Evolutionary conservation across 2,888 invertebrate species (phyloP).

Genomic region (Galerucella nymphaeae): DNA sequence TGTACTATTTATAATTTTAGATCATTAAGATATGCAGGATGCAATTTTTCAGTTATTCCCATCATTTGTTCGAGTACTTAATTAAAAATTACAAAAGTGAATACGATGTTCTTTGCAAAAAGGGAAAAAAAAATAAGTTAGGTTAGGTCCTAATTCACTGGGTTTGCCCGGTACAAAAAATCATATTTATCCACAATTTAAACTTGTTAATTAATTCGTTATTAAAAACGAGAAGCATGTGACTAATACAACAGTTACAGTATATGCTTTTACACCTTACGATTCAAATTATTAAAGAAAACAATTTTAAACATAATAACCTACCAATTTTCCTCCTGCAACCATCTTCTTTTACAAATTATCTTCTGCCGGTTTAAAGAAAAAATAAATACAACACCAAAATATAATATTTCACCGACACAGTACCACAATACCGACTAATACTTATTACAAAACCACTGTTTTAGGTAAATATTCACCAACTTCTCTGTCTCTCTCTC

Average conservation of each 20-base stretch:
- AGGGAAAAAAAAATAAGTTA: neutral
- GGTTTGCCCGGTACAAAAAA: too few relatives aligned
- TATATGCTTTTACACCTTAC: too few relatives aligned
- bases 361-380: neutral
- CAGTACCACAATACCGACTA: conserved; percentile 1
- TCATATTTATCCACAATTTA: too few relatives aligned
- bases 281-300: too few relatives aligned
- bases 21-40: neutral
- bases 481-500: neutral
- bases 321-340: conserved; percentile 2
- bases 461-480: neutral
- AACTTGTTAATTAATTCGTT: too few relatives aligned
- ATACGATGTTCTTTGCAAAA: neutral
- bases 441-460: neutral
- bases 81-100: too few relatives aligned
- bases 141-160: too few relatives aligned
- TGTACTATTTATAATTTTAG: neutral
- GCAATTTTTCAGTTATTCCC: neutral
- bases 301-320: neutral
- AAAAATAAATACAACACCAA: conserved; percentile 1
- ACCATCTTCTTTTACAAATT: neutral
- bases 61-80: neutral
- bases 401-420: neutral
- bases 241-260: too few relatives aligned
- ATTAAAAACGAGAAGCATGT: too few relatives aligned